Percentiles rank a stretch among this genome's conserved stretches.
Conservation (phyloP, 2,113 vertebrate species). For the Varanus salvator region DNA sequence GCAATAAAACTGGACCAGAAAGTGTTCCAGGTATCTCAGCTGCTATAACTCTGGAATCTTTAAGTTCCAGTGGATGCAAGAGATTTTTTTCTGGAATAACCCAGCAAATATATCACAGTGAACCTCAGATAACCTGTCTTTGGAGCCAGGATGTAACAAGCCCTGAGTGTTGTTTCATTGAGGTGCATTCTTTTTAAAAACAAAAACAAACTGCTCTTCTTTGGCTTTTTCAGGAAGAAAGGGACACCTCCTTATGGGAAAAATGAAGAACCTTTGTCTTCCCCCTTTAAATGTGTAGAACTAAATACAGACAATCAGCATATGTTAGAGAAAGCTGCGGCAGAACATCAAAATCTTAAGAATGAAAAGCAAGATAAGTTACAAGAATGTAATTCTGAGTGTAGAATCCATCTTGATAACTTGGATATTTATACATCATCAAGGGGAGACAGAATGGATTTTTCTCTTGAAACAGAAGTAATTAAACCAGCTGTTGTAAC, state of each 20-base stretch:
- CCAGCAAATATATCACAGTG: no score
- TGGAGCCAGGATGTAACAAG: no score
- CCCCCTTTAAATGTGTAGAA: slow-evolving; percentile 49
- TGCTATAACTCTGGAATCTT: no score
- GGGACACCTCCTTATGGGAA: slow-evolving; percentile 56
- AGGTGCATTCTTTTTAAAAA: background rate
- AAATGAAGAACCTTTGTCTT: slow-evolving; percentile 52
- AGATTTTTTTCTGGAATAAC: no score
- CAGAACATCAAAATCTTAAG: slow-evolving; percentile 44
- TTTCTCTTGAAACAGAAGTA: slow-evolving; percentile 21
- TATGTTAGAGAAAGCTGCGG: background rate
- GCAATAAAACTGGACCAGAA: no score
- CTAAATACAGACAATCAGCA: slow-evolving; percentile 59
- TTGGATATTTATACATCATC: slow-evolving; percentile 42
- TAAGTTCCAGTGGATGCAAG: no score
- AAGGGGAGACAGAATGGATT: slow-evolving; percentile 33
- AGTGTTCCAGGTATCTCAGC: no score
- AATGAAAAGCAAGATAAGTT: slow-evolving; percentile 50
- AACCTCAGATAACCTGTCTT: no score
- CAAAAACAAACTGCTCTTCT: background rate
- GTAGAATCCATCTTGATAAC: slow-evolving; percentile 25
- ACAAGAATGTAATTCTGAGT: slow-evolving; percentile 38
- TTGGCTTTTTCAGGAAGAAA: slow-evolving; percentile 69
- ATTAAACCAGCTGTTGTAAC: background rate
- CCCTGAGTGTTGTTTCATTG: no score